Conservation (phyloP, 2,797 vertebrate genomes). For the Schizopygopsis malacanthus region DNA sequence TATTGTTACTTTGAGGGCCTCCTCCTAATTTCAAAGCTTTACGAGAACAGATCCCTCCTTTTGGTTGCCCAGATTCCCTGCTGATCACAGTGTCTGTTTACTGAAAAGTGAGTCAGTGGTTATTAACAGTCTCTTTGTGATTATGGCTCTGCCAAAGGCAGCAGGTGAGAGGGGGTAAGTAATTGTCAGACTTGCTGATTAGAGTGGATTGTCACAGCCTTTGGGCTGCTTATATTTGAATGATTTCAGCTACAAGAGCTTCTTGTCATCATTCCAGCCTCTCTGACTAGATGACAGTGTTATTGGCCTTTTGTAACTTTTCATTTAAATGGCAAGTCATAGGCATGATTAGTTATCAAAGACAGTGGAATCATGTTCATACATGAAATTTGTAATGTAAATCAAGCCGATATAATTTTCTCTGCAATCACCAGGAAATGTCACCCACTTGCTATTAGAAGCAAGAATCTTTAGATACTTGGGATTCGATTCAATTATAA, state of each 20-base stretch:
- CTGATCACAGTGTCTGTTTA: slow-evolving; percentile 40
- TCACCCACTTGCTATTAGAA: background rate
- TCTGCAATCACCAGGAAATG: slow-evolving; percentile 27
- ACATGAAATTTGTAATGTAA: background rate
- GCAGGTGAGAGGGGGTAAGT: slow-evolving; percentile 40
- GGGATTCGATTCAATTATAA: background rate
- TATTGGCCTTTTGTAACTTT: slow-evolving; percentile 40
- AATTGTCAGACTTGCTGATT: slow-evolving; percentile 44
- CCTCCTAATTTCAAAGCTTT: slow-evolving; percentile 31
- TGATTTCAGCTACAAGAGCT: slow-evolving; percentile 9
- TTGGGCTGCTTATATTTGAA: slow-evolving; percentile 31
- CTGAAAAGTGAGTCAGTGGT: slow-evolving; percentile 28
- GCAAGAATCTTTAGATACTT: background rate
- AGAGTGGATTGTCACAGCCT: slow-evolving; percentile 22
- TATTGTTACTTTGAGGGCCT: slow-evolving; percentile 29
- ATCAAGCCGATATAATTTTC: slow-evolving; percentile 16
- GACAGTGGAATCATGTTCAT: slow-evolving; percentile 6
- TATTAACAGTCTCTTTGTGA: slow-evolving; percentile 40
- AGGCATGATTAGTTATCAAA: slow-evolving; percentile 33
- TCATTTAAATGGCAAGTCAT: slow-evolving; percentile 47
- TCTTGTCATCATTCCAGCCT: slow-evolving; percentile 20
- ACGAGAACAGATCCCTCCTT: background rate
- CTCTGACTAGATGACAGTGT: slow-evolving; percentile 29
- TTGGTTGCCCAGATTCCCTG: slow-evolving; percentile 14
- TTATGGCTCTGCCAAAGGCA: slow-evolving; percentile 22